A percentile compares a stretch with the other conserved stretches of the same genome.
phyloP scores from a whole-genome alignment of 2,888 invertebrate species.

The Liopterus haemorrhoidalis region DNA sequence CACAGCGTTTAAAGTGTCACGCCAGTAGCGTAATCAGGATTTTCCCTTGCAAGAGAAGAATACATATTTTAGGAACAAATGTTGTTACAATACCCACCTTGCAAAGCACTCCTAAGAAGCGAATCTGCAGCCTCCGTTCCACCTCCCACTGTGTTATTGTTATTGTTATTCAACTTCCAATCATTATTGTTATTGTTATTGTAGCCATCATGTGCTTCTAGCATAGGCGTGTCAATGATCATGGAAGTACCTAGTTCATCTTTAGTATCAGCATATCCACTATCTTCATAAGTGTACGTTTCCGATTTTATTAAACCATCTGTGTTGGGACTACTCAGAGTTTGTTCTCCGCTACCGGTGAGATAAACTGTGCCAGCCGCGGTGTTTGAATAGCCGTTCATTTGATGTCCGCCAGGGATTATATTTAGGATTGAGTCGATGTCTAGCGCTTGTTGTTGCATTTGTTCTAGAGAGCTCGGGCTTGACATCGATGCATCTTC shows the following conservation, averaged over 20 bases:
- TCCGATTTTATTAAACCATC: slow-evolving; percentile 65
- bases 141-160: slow-evolving; percentile 39
- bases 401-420: slow-evolving; percentile 53
- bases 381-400: slow-evolving; percentile 56
- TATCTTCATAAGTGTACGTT: slow-evolving; percentile 70
- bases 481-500: slow-evolving; percentile 59
- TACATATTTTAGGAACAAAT: too few relatives aligned
- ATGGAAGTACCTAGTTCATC: slow-evolving; percentile 48
- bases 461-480: slow-evolving; percentile 53
- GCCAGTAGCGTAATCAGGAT: too few relatives aligned
- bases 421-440: slow-evolving; percentile 75
- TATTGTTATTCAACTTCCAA: slow-evolving; percentile 70
- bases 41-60: too few relatives aligned
- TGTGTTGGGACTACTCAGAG: slow-evolving; percentile 51
- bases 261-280: slow-evolving; percentile 64
- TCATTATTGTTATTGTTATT: slow-evolving; percentile 77
- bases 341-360: slow-evolving; percentile 53
- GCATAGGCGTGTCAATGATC: slow-evolving; percentile 51
- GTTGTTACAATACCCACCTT: too few relatives aligned
- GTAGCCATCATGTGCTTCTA: slow-evolving; percentile 52
- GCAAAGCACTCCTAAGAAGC: slow-evolving; percentile 72
- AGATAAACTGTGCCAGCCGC: slow-evolving; percentile 42
- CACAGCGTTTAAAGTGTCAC: too few relatives aligned
- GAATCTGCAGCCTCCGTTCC: slow-evolving; percentile 54
- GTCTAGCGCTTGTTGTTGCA: slow-evolving; percentile 59